A percentile compares a stretch with the other conserved stretches of the same genome.
Conservation (phyloP, 2,797 vertebrate species). For the Nyctalus aviator region DNA sequence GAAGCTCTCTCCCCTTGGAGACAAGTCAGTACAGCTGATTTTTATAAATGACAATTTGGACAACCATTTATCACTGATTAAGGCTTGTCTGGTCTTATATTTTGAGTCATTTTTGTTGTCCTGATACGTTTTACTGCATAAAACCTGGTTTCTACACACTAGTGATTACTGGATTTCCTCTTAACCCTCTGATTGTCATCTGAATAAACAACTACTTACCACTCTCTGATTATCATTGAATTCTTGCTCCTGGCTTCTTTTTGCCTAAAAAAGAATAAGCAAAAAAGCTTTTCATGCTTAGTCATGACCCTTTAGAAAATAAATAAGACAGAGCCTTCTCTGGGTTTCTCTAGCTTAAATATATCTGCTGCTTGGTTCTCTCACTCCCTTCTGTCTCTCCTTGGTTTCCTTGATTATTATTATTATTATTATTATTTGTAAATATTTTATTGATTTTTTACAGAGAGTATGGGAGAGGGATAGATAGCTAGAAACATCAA, state of each 20-base stretch:
- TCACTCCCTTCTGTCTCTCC: neutral
- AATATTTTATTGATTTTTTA: too few species aligned
- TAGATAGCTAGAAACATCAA: too few species aligned
- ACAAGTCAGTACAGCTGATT: neutral
- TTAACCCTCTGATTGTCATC: neutral
- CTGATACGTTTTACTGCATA: slow-evolving; percentile 3
- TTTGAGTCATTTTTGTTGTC: slow-evolving; percentile 48
- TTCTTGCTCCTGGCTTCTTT: neutral
- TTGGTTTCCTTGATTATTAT: neutral
- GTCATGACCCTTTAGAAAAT: neutral
- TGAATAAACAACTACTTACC: slow-evolving; percentile 32
- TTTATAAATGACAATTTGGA: slow-evolving; percentile 49
- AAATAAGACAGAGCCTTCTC: neutral
- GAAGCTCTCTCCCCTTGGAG: neutral
- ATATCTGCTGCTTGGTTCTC: neutral
- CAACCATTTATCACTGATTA: slow-evolving; percentile 22
- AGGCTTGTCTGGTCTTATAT: neutral
- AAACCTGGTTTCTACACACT: slow-evolving; percentile 40
- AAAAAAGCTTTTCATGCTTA: neutral
- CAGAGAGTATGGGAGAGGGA: too few species aligned
- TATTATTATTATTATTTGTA: neutral
- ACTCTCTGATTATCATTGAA: slow-evolving; percentile 5
- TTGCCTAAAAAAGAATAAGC: neutral
- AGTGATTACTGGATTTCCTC: slow-evolving; percentile 20
- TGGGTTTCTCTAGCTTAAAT: neutral